Conservation (phyloP, 2,797 vertebrate species). For the Muscicapa comitata region DNA sequence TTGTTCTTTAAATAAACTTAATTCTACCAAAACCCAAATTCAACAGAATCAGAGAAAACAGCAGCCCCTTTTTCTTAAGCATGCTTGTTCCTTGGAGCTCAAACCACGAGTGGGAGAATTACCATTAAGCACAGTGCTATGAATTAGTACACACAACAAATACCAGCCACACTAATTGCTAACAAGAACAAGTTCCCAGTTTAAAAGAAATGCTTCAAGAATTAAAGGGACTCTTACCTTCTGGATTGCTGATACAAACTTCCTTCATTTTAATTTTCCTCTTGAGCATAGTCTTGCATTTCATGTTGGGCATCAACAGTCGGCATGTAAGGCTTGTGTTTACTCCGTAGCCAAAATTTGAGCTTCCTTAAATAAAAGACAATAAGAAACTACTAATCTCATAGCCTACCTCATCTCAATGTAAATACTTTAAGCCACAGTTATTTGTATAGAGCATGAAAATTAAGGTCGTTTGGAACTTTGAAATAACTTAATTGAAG, state of each 20-base stretch:
- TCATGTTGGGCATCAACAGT: not conserved
- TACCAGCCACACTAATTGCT: not conserved
- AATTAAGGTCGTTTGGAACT: not conserved
- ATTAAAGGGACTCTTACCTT: not conserved
- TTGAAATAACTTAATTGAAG: not conserved
- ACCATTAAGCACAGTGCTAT: not conserved
- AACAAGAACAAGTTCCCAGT: not conserved
- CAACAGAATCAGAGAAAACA: not conserved
- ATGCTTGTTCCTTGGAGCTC: not conserved
- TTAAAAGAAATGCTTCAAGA: not conserved
- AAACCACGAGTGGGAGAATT: rapidly evolving
- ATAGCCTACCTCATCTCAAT: not conserved
- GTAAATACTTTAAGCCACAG: not conserved
- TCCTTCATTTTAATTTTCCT: not conserved
- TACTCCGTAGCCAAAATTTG: not conserved
- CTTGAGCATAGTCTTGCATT: not conserved
- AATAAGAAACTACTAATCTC: not conserved
- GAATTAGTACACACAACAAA: not conserved
- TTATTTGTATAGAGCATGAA: not conserved
- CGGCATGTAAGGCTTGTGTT: not conserved
- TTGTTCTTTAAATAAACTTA: not conserved
- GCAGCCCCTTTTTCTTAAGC: not conserved
- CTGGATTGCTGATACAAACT: not conserved
- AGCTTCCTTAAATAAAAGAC: not conserved
- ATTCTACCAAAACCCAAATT: not conserved